These are phyloP conservation scores for Cotesia chilonis DNA, from an alignment of 1,140 invertebrate species.

Conservation along the genomic window DNA sequence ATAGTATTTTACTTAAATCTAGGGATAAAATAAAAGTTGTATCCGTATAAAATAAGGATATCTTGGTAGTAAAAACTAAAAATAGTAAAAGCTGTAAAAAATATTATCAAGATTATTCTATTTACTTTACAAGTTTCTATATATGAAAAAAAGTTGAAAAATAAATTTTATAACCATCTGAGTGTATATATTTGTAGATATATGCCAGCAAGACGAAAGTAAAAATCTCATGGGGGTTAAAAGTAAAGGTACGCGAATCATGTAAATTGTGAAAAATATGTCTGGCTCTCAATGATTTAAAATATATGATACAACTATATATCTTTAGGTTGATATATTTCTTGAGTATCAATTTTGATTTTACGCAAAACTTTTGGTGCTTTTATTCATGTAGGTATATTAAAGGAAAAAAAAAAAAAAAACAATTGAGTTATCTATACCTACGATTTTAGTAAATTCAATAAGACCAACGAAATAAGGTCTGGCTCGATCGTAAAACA, in stretches of 20 bases:
- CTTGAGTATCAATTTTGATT: constrained; percentile 16
- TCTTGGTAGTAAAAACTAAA: too few relatives aligned
- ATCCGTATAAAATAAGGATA: too few relatives aligned
- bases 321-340: constrained; percentile 4
- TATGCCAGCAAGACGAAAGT: constrained; percentile 14
- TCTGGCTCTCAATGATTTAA: constrained; percentile 33
- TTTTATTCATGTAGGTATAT: background rate
- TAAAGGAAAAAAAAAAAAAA: background rate
- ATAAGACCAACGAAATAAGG: constrained; percentile 58
- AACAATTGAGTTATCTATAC: background rate
- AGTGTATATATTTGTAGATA: background rate
- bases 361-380: background rate
- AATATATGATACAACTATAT: constrained; percentile 27
- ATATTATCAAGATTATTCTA: too few relatives aligned
- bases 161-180: constrained; percentile 8
- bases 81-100: too few relatives aligned
- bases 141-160: constrained; percentile 7
- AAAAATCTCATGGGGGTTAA: constrained; percentile 22
- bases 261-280: constrained; percentile 39
- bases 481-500: constrained; percentile 62
- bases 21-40: too few relatives aligned
- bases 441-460: constrained; percentile 56
- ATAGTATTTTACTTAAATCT: too few relatives aligned
- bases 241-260: constrained; percentile 29
- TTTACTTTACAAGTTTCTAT: too few relatives aligned